Evolutionary conservation across 1,140 invertebrate genomes (phyloP), one percentile per base, ranked within the genome.

Genomic region (Ooceraea biroi): DNA sequence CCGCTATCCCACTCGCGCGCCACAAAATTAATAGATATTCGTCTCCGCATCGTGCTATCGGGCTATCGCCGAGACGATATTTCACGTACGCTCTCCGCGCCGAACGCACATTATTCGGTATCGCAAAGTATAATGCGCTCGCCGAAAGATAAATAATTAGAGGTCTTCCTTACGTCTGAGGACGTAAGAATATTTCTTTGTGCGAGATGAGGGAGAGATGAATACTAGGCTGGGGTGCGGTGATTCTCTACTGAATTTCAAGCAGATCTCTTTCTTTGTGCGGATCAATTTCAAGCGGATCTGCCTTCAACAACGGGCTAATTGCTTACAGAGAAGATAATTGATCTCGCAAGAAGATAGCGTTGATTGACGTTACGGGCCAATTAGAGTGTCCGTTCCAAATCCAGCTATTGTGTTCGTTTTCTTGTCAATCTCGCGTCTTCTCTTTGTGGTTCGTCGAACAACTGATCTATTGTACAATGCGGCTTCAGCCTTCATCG

Each of bases 1-100:
- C 7, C 36, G 36, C 36, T 36, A 36, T 72, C 52, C 48, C 11
- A 12, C 19, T 44, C 57, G 17, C 41, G 25, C 27, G 27, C 36
- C 36, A 46, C 36, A n/a, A 36, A 22, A 22, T 80, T 80, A 80
- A 80, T 71, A 57, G 76, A 80, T 80, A 80, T 71, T 80, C 76
- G 76, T 80, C 65, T 68, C 36, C 41, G 50, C 69, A 80, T 71
- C 65, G 76, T 12, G 36, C 50, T 80, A 71, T 71, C 65, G 76
- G n/a, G 50, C 36, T 80, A 71, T 69, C 63, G 76, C 65, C 44
- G 41, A 71, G 69, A 36, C 41, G 44, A 71, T 80, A 80, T 71
- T 71, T 80, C 52, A 69, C 25, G 25, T 44, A 71, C 8, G 36
- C 19, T 52, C 30, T 27, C 52, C 25, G 3, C 12, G 17, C 10